Percentiles rank a stretch among this genome's conserved stretches.
These are phyloP conservation scores for Anthopleura sola DNA, from an alignment of 64 coral and sea anemone genomes.

Conservation along the genomic window DNA sequence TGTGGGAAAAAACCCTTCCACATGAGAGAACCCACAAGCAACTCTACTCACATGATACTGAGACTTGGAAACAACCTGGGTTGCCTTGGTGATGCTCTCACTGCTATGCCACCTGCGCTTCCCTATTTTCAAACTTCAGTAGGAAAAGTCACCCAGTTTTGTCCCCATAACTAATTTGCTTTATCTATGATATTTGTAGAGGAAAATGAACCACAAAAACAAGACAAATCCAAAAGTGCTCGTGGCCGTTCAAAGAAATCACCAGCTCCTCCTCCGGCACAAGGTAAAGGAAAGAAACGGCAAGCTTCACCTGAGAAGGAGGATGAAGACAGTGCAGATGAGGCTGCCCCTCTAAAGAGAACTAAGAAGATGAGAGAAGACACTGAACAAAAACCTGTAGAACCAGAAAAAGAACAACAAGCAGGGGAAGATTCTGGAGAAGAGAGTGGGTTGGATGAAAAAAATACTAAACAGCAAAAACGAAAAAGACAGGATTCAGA, in stretches of 20 bases:
- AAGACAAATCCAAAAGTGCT: constrained; percentile 18
- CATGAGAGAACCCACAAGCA: too few species aligned
- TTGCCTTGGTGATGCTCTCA: too few species aligned
- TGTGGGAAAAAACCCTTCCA: too few species aligned
- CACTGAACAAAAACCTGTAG: background rate
- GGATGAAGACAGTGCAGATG: constrained; percentile 26
- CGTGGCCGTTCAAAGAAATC: constrained; percentile 35
- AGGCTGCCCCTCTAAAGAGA: constrained; percentile 20
- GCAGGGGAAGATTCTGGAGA: background rate
- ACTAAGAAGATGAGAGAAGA: constrained; percentile 5
- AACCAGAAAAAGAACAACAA: background rate
- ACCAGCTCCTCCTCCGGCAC: background rate
- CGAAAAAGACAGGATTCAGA: constrained; percentile 37
- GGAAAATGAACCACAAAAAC: constrained; percentile 30
- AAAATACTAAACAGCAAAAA: background rate
- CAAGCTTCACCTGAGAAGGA: background rate
- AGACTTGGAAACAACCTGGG: too few species aligned
- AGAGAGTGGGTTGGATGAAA: constrained; percentile 6
- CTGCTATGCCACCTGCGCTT: too few species aligned
- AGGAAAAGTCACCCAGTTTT: too few species aligned
- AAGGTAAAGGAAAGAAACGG: constrained; percentile 39
- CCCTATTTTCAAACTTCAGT: too few species aligned
- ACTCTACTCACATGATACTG: too few species aligned
- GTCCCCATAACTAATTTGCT: background rate
- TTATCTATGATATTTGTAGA: background rate